Percentiles rank a stretch among this genome's conserved stretches.
Evolutionary conservation across 2,888 invertebrate genomes (phyloP).

Genomic region (Schizaphis graminum): DNA sequence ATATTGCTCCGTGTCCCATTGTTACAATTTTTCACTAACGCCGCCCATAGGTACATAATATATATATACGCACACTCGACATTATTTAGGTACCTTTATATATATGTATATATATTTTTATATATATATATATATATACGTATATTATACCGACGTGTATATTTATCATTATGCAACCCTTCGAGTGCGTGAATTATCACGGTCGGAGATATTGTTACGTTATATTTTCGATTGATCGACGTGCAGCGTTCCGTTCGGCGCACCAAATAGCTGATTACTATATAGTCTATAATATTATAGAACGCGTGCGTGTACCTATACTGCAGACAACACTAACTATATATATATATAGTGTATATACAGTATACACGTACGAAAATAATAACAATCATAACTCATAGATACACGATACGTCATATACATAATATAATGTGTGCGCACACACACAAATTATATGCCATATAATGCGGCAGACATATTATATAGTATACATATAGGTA

Average conservation of each 20-base stretch:
- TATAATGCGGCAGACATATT: background rate
- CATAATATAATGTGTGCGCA: background rate
- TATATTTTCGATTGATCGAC: slow-evolving; percentile 53
- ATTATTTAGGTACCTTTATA: background rate
- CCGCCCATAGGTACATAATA: background rate
- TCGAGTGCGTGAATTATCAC: slow-evolving; percentile 4
- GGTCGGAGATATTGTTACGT: slow-evolving; percentile 40
- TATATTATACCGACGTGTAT: background rate
- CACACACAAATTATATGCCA: background rate
- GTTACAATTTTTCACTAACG: background rate
- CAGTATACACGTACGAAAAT: background rate
- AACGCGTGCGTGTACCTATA: background rate
- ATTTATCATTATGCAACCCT: slow-evolving; percentile 25
- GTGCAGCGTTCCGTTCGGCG: slow-evolving; percentile 11
- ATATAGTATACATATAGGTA: background rate
- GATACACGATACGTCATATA: background rate
- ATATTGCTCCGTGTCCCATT: slow-evolving; percentile 17
- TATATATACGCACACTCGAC: background rate
- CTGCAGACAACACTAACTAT: background rate
- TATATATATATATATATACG: too few species aligned
- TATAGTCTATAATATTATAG: background rate
- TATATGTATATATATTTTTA: too few species aligned
- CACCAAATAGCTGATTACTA: background rate
- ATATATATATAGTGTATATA: background rate
- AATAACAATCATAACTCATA: background rate